A percentile compares a stretch with the other conserved stretches of the same genome.
These are phyloP conservation scores for Drosophila tani DNA, from an alignment of 1,140 invertebrate genomes.

Conservation along the genomic window DNA sequence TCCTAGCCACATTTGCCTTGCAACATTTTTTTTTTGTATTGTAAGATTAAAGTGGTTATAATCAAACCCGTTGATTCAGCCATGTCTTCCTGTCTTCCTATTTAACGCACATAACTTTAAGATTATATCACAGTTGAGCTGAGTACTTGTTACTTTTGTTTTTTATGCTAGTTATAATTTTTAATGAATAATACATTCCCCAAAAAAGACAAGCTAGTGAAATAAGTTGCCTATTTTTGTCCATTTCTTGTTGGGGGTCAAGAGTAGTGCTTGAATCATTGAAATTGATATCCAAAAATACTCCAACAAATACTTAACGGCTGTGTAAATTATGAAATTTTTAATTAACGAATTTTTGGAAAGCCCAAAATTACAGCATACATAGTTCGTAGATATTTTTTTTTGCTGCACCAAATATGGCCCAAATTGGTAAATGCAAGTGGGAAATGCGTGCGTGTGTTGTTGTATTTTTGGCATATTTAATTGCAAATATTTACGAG, in stretches of 20 bases:
- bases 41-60: too few relatives aligned
- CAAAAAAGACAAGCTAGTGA: too few relatives aligned
- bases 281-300: conserved; percentile 7
- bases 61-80: too few relatives aligned
- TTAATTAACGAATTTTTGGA: conserved; percentile 26
- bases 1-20: too few relatives aligned
- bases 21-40: too few relatives aligned
- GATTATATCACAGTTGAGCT: too few relatives aligned
- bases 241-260: not conserved
- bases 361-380: not conserved
- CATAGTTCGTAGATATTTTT: conserved; percentile 21
- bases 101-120: too few relatives aligned
- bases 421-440: conserved; percentile 30
- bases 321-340: conserved; percentile 37
- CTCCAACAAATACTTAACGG: conserved; percentile 10
- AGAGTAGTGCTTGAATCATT: not conserved
- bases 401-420: conserved; percentile 34
- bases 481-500: conserved; percentile 78
- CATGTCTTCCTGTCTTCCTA: too few relatives aligned
- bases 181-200: too few relatives aligned
- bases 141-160: too few relatives aligned
- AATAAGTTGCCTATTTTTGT: not conserved
- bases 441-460: conserved; percentile 6
- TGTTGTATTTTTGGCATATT: conserved; percentile 66
- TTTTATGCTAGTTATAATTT: too few relatives aligned